Evolutionary conservation across 1,140 invertebrate genomes (phyloP), one percentile per base, ranked within the genome.

Genomic region (Anastrepha obliqua): DNA sequence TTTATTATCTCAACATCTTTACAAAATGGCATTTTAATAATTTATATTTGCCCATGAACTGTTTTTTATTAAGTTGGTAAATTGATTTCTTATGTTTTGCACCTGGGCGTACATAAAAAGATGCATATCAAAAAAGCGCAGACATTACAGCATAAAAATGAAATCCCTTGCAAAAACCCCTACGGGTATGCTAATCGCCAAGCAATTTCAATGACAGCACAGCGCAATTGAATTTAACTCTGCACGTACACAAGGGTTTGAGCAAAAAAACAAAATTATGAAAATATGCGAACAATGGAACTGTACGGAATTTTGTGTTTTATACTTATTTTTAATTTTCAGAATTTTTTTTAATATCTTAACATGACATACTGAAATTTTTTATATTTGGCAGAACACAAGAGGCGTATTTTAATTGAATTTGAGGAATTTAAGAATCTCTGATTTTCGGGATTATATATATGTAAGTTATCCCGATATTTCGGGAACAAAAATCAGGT

Each of bases 11-110:
- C 29, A 29, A 29, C 29, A 29, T 42, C 65, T 67, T 2, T 4
- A 42, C 2, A 3, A n/a, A 67, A 67, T 67, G 29, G 29, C 2
- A 3, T 20, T 42, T 67, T 20, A 42, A 67, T 67, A 67, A 67
- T 39, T 67, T 67, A 67, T 67, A 29, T 67, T 39, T 11, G 20
- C 39, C 39, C 13, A 67, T 13, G 29, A 29, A 29, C 65, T 39
- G 29, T 11, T 67, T 67, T 67, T 11, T 39, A 29, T 39, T 5
- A 29, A 11, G 20, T 29, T 67, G 20, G 65, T 39, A 67, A 67
- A 67, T 67, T 67, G 65, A 67, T 67, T 67, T 67, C 39, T 67
- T 67, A 67, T 67, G 65, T 67, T 67, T 67, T 39, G 39, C 39
- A 67, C 65, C 65, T 67, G 65, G 29, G 20, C 20, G 13, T 29